Conservation (phyloP, 2,113 vertebrate genomes). For the Corythoichthys haematopterus region DNA sequence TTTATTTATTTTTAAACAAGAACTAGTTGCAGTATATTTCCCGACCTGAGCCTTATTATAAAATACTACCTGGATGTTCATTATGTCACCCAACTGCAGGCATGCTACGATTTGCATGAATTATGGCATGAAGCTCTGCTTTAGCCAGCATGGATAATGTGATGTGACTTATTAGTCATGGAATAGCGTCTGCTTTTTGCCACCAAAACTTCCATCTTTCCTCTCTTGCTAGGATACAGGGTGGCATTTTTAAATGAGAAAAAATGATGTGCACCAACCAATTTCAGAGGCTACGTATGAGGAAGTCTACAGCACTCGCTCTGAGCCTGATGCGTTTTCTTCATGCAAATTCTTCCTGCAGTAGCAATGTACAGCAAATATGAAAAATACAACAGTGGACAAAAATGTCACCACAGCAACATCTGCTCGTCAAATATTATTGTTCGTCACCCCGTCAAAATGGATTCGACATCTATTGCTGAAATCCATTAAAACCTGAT, state of each 20-base stretch:
- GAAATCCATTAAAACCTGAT: neutral
- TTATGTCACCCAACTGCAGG: constrained; percentile 31
- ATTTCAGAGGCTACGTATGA: neutral
- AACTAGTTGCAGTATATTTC: constrained; percentile 4
- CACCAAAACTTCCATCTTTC: constrained; percentile 7
- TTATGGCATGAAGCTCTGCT: constrained; percentile 38
- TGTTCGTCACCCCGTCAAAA: too few species aligned
- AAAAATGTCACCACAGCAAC: too few species aligned
- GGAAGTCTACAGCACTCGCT: neutral
- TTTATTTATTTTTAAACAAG: neutral
- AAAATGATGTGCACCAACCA: neutral
- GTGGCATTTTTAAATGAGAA: neutral
- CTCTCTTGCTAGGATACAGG: constrained; percentile 2
- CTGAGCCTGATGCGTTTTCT: neutral
- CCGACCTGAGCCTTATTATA: constrained; percentile 2
- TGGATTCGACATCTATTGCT: neutral
- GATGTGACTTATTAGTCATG: constrained; percentile 43
- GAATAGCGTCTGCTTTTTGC: constrained; percentile 30
- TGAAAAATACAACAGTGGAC: too few species aligned
- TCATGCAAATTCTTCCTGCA: neutral
- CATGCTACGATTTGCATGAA: constrained; percentile 51
- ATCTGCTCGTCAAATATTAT: too few species aligned
- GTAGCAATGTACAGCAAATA: neutral
- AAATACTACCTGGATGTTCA: constrained; percentile 35
- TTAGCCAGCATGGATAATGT: constrained; percentile 38